Conservation (phyloP, 2,888 invertebrate genomes). For the Quadroppia sp. region DNA sequence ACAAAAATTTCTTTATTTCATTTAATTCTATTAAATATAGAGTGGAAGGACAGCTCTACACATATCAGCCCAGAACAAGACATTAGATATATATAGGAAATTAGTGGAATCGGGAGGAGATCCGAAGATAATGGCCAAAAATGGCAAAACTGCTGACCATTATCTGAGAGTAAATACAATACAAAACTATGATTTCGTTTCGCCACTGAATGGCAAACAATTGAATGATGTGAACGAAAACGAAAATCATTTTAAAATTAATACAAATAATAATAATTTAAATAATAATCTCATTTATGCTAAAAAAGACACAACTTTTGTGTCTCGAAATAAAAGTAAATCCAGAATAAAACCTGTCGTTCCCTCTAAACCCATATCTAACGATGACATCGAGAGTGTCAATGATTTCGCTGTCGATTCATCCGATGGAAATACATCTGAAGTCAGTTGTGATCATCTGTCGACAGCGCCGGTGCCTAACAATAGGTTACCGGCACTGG, state of each 20-base stretch:
- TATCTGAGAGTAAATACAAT: constrained; percentile 43
- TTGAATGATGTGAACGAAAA: background rate
- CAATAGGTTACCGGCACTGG: background rate
- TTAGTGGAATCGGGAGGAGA: constrained; percentile 47
- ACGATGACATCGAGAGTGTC: background rate
- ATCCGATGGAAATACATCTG: background rate
- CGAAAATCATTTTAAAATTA: background rate
- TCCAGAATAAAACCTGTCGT: background rate
- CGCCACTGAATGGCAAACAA: constrained; percentile 4
- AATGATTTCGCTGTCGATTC: background rate
- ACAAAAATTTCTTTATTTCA: background rate
- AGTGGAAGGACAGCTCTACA: constrained; percentile 47
- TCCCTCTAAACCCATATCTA: background rate
- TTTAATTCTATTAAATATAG: constrained; percentile 38
- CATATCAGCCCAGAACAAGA: constrained; percentile 47
- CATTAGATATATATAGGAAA: constrained; percentile 46
- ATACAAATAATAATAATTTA: background rate
- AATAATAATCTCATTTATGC: background rate
- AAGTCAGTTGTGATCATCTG: background rate
- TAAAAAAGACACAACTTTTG: background rate
- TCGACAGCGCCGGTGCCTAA: background rate
- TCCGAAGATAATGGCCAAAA: constrained; percentile 47
- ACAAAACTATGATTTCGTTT: constrained; percentile 27
- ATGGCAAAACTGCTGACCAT: constrained; percentile 48
- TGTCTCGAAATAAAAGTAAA: constrained; percentile 10